phyloP scores from a whole-genome alignment of 2,113 vertebrate genomes.

The Clarias gariepinus region DNA sequence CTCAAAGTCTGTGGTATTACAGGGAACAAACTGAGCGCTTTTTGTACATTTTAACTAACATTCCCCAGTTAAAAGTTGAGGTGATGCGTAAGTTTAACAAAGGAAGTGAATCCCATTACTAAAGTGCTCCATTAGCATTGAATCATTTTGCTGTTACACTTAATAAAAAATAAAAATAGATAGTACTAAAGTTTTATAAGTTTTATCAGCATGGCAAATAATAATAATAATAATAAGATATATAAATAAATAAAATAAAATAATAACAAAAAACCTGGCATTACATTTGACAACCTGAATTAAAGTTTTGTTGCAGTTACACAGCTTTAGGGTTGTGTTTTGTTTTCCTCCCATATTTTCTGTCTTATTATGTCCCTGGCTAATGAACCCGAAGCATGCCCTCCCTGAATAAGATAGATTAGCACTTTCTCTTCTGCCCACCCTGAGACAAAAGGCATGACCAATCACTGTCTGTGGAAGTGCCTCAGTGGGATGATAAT shows the following conservation, averaged over 20 bases:
- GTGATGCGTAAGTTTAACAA: background rate
- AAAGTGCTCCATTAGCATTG: background rate
- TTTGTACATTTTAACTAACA: background rate
- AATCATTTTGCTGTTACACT: background rate
- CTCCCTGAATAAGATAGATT: constrained; percentile 42
- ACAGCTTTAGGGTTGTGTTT: constrained; percentile 15
- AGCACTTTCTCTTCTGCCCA: constrained; percentile 39
- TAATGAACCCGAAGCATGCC: constrained; percentile 41
- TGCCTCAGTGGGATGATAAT: constrained; percentile 57
- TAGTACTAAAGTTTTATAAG: background rate
- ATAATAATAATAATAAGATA: background rate
- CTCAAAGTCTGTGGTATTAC: background rate
- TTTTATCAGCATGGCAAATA: background rate
- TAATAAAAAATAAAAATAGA: too few relatives aligned
- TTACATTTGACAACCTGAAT: constrained; percentile 15
- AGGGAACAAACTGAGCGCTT: too few relatives aligned
- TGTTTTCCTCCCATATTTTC: constrained; percentile 40
- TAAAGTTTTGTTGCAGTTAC: constrained; percentile 40
- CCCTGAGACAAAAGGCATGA: constrained; percentile 58
- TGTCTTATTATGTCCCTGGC: constrained; percentile 39
- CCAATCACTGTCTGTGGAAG: constrained; percentile 68
- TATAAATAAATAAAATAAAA: background rate
- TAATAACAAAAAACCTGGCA: background rate
- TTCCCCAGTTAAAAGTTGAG: background rate
- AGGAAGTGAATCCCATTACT: constrained; percentile 24